These are phyloP conservation scores for Lontra canadensis DNA, from an alignment of 2,113 vertebrate genomes.

Conservation along the genomic window DNA sequence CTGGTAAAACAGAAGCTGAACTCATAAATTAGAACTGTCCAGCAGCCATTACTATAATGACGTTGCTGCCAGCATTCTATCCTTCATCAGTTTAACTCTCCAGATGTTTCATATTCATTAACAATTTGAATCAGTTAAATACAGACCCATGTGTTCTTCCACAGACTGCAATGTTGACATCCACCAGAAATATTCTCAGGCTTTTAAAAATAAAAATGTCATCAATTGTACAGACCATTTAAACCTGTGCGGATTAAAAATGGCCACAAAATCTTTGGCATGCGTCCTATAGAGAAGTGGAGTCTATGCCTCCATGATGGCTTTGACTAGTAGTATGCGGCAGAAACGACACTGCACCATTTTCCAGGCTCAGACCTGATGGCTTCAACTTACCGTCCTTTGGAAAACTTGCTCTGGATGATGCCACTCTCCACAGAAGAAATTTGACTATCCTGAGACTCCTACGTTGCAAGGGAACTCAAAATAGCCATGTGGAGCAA, in stretches of 20 bases:
- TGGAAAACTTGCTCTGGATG: background rate
- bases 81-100: conserved; percentile 64
- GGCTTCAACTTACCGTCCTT: background rate
- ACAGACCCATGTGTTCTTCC: conserved; percentile 32
- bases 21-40: conserved; percentile 78
- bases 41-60: conserved; percentile 77
- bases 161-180: background rate
- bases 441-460: background rate
- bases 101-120: conserved; percentile 71
- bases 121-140: conserved; percentile 52
- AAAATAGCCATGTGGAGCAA: background rate
- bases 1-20: conserved; percentile 74
- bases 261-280: background rate
- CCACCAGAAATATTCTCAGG: background rate
- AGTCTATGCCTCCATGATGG: background rate
- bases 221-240: conserved; percentile 15
- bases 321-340: background rate
- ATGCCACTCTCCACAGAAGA: background rate
- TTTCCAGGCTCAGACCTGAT: background rate
- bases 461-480: background rate
- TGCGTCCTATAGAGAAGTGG: background rate
- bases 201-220: conserved; percentile 23
- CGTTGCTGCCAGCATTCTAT: conserved; percentile 43
- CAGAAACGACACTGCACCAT: background rate
- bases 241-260: background rate